Conservation (phyloP, 2,888 invertebrate genomes). For the Synergus umbraculus region DNA sequence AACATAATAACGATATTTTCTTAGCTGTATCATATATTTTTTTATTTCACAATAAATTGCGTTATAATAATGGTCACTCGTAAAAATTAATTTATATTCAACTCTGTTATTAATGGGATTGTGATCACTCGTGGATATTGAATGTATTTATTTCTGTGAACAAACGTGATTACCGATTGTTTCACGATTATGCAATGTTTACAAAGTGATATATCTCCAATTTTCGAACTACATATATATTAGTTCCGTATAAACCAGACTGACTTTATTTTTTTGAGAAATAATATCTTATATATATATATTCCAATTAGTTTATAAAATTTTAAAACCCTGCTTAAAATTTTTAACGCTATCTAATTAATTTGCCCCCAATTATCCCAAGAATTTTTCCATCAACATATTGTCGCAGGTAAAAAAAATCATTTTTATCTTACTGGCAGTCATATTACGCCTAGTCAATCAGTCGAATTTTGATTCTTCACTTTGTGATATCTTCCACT, state of each 20-base stretch:
- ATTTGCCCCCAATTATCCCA: not conserved
- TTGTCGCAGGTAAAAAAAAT: conserved; percentile 44
- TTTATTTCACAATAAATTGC: conserved; percentile 67
- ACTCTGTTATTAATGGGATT: conserved; percentile 48
- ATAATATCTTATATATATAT: not conserved
- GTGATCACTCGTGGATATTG: conserved; percentile 9
- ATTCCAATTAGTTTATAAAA: not conserved
- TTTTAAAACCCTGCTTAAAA: not conserved
- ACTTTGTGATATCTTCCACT: conserved; percentile 45
- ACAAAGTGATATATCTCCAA: not conserved
- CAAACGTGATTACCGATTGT: conserved; percentile 16
- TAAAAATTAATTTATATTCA: conserved; percentile 64
- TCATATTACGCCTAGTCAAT: conserved; percentile 66
- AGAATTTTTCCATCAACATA: not conserved
- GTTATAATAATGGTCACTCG: conserved; percentile 62
- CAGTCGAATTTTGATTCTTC: conserved; percentile 63
- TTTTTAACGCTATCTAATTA: conserved; percentile 39
- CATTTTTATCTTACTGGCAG: conserved; percentile 64
- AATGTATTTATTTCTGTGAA: conserved; percentile 6
- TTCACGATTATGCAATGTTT: conserved; percentile 7
- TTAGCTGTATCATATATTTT: conserved; percentile 42
- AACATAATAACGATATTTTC: not conserved
- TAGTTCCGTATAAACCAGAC: not conserved
- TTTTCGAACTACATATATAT: not conserved
- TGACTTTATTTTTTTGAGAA: not conserved